Evolutionary conservation across 2,113 vertebrate genomes (phyloP).

Genomic region (Jacana jacana): DNA sequence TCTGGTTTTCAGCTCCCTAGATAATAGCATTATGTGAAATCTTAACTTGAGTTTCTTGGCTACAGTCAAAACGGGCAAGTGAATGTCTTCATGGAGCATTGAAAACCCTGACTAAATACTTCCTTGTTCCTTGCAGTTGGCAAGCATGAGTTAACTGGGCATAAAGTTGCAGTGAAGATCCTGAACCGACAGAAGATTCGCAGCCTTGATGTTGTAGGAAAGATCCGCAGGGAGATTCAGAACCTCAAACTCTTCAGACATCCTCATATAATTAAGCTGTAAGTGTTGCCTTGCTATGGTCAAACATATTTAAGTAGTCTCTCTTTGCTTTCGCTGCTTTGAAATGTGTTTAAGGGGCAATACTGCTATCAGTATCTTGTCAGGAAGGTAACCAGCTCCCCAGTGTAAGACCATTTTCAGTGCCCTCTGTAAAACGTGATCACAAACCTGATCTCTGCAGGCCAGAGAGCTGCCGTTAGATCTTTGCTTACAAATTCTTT

Average conservation of each 20-base stretch:
- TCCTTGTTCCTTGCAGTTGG: conserved; percentile 80
- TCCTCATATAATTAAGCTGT: conserved; percentile 99
- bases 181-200: conserved; percentile 98
- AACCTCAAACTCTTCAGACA: conserved; percentile 99
- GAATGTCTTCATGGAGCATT: neutral
- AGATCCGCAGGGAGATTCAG: conserved; percentile 97
- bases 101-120: neutral
- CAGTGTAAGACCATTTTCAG: neutral
- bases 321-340: neutral
- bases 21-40: neutral
- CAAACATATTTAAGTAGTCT: neutral
- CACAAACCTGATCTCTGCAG: neutral
- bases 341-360: neutral
- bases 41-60: neutral
- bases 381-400: neutral
- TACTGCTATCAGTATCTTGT: neutral
- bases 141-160: conserved; percentile 95
- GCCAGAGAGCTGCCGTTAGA: neutral
- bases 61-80: neutral
- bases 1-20: neutral
- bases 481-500: neutral
- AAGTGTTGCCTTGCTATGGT: conserved; percentile 71
- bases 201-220: conserved; percentile 97
- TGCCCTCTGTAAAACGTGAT: neutral
- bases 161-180: conserved; percentile 98